These are phyloP conservation scores for Ernsta delagoae DNA, from an alignment of 2,888 invertebrate species.

Conservation along the genomic window DNA sequence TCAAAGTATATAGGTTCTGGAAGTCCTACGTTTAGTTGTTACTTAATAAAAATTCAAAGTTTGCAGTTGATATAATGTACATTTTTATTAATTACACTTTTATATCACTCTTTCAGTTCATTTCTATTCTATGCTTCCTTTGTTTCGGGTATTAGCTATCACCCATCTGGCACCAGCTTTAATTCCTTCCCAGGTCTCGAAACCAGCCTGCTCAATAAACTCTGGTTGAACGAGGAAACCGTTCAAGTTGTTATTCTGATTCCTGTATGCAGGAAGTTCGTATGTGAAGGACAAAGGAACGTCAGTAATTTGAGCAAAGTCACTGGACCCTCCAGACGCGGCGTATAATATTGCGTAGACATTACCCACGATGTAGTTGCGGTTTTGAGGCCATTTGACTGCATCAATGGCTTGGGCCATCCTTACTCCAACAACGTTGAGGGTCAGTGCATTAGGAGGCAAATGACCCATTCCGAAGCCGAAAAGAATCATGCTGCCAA, in stretches of 20 bases:
- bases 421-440: slow-evolving; percentile 65
- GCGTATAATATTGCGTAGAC: slow-evolving; percentile 79
- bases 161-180: slow-evolving; percentile 77
- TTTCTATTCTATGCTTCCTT: too few relatives aligned
- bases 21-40: too few relatives aligned
- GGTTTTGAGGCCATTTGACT: slow-evolving; percentile 69
- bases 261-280: slow-evolving; percentile 80
- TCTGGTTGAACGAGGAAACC: slow-evolving; percentile 66
- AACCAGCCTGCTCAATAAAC: slow-evolving; percentile 83
- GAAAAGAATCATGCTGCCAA: slow-evolving; percentile 85
- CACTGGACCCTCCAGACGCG: slow-evolving; percentile 87
- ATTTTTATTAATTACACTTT: too few relatives aligned
- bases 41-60: too few relatives aligned
- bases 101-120: too few relatives aligned
- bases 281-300: slow-evolving; percentile 85
- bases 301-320: slow-evolving; percentile 83
- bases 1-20: too few relatives aligned
- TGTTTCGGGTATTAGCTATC: slow-evolving; percentile 31
- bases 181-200: slow-evolving; percentile 86
- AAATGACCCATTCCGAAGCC: slow-evolving; percentile 69
- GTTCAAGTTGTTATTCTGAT: slow-evolving; percentile 31
- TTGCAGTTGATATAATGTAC: too few relatives aligned
- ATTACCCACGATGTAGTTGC: slow-evolving; percentile 79
- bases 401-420: slow-evolving; percentile 75
- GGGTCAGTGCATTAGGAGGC: slow-evolving; percentile 75